Conservation (phyloP, 1,140 invertebrate genomes). For the Phymastichus coffea region DNA sequence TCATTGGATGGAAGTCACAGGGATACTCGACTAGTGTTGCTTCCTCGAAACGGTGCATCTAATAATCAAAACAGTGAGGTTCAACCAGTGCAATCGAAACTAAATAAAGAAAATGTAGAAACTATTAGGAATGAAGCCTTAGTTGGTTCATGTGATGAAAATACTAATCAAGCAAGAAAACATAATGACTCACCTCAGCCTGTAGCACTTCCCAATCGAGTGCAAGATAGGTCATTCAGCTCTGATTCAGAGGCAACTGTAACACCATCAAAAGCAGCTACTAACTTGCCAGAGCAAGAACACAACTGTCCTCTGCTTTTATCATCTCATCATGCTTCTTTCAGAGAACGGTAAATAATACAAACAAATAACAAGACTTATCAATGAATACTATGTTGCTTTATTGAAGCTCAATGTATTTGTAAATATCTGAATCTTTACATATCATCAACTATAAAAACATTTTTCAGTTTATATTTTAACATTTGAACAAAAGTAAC, state of each 20-base stretch:
- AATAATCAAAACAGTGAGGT: conserved; percentile 30
- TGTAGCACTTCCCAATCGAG: neutral
- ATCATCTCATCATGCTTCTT: conserved; percentile 51
- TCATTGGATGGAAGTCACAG: conserved; percentile 88
- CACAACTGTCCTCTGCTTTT: conserved; percentile 45
- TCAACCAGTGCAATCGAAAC: conserved; percentile 13
- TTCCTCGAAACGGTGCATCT: conserved; percentile 54
- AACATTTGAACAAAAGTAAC: too few relatives aligned
- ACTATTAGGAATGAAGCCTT: conserved; percentile 2
- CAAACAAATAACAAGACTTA: too few relatives aligned
- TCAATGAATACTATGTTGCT: too few relatives aligned
- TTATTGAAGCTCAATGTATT: too few relatives aligned
- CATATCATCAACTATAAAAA: too few relatives aligned
- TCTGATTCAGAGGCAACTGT: conserved; percentile 69
- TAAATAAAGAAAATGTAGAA: conserved; percentile 7
- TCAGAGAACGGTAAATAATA: conserved; percentile 66
- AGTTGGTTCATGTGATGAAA: conserved; percentile 3
- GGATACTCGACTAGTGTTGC: conserved; percentile 73
- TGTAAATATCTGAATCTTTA: too few relatives aligned
- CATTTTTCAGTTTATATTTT: too few relatives aligned
- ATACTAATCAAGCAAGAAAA: neutral
- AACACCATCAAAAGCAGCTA: conserved; percentile 53
- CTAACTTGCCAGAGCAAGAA: conserved; percentile 44
- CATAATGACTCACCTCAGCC: conserved; percentile 18
- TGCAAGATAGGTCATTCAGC: conserved; percentile 56